Percentiles rank a stretch among this genome's conserved stretches.
Conservation (phyloP, 2,888 invertebrate genomes). For the Antheraea yamamai region DNA sequence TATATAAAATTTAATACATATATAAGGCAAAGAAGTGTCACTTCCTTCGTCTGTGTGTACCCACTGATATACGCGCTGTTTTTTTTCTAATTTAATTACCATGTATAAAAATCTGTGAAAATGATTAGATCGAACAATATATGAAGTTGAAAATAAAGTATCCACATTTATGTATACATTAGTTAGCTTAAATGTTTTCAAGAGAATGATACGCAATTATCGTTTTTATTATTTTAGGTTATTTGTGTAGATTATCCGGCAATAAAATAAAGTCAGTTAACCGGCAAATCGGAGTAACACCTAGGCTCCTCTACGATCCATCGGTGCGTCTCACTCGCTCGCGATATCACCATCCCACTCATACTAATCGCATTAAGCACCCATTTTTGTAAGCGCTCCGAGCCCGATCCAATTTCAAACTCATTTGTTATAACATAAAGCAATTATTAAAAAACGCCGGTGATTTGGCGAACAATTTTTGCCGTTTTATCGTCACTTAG, state of each 20-base stretch:
- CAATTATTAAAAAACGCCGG: slow-evolving; percentile 81
- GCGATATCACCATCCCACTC: slow-evolving; percentile 60
- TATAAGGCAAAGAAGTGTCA: no score
- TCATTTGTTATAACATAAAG: slow-evolving; percentile 84
- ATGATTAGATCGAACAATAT: background rate
- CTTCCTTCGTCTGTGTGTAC: no score
- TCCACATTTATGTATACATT: background rate
- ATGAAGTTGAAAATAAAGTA: background rate
- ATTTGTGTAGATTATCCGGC: background rate
- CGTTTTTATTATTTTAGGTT: background rate
- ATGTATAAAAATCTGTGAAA: background rate
- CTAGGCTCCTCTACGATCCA: background rate
- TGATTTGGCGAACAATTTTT: slow-evolving; percentile 74
- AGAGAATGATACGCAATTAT: background rate
- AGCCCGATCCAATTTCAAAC: slow-evolving; percentile 86
- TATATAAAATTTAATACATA: no score
- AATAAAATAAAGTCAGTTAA: slow-evolving; percentile 9
- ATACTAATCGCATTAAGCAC: slow-evolving; percentile 85
- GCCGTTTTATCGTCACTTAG: slow-evolving; percentile 71
- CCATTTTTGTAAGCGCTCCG: slow-evolving; percentile 84
- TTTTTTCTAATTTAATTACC: background rate
- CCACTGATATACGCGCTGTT: no score
- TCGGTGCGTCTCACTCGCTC: slow-evolving; percentile 39
- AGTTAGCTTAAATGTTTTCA: background rate
- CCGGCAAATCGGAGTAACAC: background rate